Percentiles rank a stretch among this genome's conserved stretches.
These are phyloP conservation scores for Neosalanx taihuensis DNA, from an alignment of 2,797 vertebrate genomes.

Conservation along the genomic window DNA sequence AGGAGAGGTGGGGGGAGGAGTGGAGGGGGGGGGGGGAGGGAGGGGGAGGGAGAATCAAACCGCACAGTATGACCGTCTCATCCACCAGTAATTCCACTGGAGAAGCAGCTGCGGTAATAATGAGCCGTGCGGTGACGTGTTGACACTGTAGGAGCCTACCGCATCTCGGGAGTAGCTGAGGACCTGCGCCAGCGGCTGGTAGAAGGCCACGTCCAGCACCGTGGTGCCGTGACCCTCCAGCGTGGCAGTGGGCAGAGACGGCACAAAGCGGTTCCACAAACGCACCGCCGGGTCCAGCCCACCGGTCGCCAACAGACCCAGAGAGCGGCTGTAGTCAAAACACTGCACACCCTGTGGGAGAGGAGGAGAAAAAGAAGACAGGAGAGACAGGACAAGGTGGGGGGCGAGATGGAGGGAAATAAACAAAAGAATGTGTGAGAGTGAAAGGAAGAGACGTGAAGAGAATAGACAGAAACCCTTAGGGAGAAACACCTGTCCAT, in stretches of 20 bases:
- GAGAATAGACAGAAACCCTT: background rate
- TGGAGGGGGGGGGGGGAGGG: background rate
- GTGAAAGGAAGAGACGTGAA: background rate
- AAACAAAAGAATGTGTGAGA: background rate
- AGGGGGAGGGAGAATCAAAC: background rate
- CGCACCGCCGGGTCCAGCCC: conserved; percentile 39
- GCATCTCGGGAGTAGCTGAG: conserved; percentile 47
- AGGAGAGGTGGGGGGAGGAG: background rate
- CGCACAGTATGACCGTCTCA: background rate
- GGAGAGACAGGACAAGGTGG: background rate
- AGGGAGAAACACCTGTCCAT: background rate
- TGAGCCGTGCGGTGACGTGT: background rate
- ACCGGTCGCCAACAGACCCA: conserved; percentile 55
- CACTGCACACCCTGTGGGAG: conserved; percentile 27
- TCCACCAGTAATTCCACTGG: conserved; percentile 52
- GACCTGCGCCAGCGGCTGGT: conserved; percentile 26
- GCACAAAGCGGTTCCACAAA: conserved; percentile 56
- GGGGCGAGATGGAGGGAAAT: conserved; percentile 5
- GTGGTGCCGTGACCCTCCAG: conserved; percentile 34
- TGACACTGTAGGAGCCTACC: conserved; percentile 37
- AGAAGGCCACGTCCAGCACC: conserved; percentile 28
- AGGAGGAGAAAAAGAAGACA: background rate
- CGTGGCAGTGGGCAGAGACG: conserved; percentile 23
- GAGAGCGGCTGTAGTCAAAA: conserved; percentile 55
- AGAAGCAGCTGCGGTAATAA: conserved; percentile 60